These are phyloP conservation scores for Onychostruthus taczanowskii DNA, from an alignment of 2,113 vertebrate genomes.

Conservation along the genomic window DNA sequence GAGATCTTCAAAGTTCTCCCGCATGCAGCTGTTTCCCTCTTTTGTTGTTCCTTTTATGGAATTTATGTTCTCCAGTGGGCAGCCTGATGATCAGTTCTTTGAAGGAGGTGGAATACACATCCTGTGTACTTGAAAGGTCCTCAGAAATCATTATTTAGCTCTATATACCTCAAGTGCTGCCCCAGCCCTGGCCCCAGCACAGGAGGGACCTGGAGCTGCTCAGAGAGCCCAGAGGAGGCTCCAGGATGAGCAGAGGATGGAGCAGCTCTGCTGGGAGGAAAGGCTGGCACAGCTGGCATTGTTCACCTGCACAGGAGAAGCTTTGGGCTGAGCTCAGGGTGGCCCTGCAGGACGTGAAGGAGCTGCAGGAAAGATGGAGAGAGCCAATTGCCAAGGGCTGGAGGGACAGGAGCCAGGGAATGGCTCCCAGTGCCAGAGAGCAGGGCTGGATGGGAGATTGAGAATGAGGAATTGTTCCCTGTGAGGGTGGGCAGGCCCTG, in stretches of 20 bases:
- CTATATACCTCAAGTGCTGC: too few relatives aligned
- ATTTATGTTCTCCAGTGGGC: not conserved
- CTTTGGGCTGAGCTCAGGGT: not conserved
- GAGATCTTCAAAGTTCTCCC: not conserved
- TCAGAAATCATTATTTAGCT: not conserved
- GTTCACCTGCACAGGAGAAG: not conserved
- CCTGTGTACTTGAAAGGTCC: not conserved
- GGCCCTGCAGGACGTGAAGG: not conserved
- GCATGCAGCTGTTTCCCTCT: not conserved
- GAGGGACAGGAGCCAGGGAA: accelerated
- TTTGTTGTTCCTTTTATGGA: not conserved
- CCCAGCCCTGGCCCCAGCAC: not conserved
- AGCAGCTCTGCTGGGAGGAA: not conserved
- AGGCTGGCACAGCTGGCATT: not conserved
- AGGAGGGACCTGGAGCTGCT: not conserved
- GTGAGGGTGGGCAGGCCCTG: not conserved
- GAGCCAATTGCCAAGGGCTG: not conserved
- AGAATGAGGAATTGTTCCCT: not conserved
- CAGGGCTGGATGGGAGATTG: not conserved
- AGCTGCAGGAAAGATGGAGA: not conserved
- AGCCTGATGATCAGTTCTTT: not conserved
- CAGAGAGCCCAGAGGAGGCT: not conserved
- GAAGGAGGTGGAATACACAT: accelerated
- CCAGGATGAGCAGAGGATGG: not conserved
- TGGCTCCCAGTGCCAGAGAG: not conserved